Conservation (phyloP, 2,113 vertebrate genomes). For the Asarcornis scutulata region DNA sequence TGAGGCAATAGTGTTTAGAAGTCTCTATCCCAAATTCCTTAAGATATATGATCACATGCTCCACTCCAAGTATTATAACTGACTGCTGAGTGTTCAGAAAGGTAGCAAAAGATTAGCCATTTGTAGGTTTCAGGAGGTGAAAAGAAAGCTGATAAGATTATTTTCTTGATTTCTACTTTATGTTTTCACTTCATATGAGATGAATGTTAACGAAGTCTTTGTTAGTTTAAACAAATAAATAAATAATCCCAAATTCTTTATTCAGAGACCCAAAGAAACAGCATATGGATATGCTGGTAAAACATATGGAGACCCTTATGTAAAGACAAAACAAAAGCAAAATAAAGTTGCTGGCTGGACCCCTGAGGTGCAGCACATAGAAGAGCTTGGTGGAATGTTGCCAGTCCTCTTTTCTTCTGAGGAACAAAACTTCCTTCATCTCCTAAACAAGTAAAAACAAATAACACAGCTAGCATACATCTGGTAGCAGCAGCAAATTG, state of each 20-base stretch:
- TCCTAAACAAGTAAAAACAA: slow-evolving; percentile 28
- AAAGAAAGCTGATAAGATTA: background rate
- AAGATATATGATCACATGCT: background rate
- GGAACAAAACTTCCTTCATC: slow-evolving; percentile 34
- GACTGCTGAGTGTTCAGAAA: background rate
- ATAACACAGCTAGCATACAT: background rate
- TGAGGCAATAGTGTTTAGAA: background rate
- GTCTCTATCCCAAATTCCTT: background rate
- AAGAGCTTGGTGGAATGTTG: slow-evolving; percentile 32
- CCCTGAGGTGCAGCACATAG: slow-evolving; percentile 22
- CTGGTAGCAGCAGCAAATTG: background rate
- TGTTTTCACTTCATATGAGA: background rate
- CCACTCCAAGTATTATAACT: background rate
- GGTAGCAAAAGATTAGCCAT: background rate
- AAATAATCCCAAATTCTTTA: background rate
- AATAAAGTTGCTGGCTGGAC: slow-evolving; percentile 32
- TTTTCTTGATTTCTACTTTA: background rate
- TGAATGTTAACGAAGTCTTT: background rate
- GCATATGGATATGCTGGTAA: slow-evolving; percentile 30
- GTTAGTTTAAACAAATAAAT: background rate
- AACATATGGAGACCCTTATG: slow-evolving; percentile 52
- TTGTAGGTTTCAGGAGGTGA: background rate
- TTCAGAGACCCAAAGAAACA: background rate
- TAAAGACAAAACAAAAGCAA: slow-evolving; percentile 53
- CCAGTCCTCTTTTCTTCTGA: slow-evolving; percentile 24